A percentile compares a stretch with the other conserved stretches of the same genome.
phyloP scores from a whole-genome alignment of 2,113 vertebrate species.

The Rhagologus leucostigma region DNA sequence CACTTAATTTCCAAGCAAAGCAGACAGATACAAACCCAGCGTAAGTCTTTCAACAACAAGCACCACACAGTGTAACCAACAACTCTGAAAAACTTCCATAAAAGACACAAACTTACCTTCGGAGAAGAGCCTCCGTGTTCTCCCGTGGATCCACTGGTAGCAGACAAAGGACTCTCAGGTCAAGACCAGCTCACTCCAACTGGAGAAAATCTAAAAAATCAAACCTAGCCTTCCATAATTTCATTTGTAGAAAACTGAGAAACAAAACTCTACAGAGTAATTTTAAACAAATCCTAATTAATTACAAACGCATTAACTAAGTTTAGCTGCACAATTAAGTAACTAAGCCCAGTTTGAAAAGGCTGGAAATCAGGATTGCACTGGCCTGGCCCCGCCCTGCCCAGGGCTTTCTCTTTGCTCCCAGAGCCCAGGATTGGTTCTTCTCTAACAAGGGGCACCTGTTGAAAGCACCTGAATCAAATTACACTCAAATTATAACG shows the following conservation, averaged over 20 bases:
- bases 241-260: background rate
- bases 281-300: conserved; percentile 46
- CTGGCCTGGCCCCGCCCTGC: background rate
- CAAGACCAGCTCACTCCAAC: background rate
- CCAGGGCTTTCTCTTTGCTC: background rate
- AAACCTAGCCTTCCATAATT: background rate
- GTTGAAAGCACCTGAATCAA: background rate
- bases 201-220: background rate
- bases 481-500: background rate
- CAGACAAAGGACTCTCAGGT: background rate
- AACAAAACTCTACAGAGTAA: background rate
- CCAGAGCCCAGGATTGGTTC: background rate
- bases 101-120: background rate
- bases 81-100: background rate
- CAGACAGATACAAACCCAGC: accelerated
- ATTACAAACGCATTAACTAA: background rate
- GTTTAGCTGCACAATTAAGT: background rate
- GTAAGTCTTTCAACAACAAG: accelerated
- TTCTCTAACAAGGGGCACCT: background rate
- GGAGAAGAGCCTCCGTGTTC: background rate
- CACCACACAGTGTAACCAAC: accelerated
- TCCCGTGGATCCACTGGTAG: background rate
- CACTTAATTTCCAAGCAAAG: background rate
- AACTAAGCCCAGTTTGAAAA: background rate
- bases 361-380: background rate